phyloP scores from a whole-genome alignment of 2,113 vertebrate species.

The Elgaria multicarinata region DNA sequence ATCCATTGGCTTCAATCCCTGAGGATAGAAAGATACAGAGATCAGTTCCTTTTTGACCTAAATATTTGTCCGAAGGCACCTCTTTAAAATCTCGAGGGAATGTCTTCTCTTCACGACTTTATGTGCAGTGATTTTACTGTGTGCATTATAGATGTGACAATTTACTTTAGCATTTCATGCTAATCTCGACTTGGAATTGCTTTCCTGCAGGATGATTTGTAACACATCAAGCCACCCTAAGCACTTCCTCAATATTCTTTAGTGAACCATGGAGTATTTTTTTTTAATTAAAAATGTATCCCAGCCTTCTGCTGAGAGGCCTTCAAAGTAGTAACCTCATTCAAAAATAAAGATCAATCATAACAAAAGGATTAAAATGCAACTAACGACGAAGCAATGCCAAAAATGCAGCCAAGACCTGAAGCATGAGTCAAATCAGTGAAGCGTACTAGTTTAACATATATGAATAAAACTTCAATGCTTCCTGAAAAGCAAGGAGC shows the following conservation, averaged over 20 bases:
- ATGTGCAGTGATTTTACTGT: neutral
- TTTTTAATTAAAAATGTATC: neutral
- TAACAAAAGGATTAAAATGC: neutral
- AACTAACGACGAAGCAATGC: neutral
- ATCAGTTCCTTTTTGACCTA: neutral
- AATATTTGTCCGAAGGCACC: neutral
- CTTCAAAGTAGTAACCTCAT: neutral
- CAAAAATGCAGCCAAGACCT: neutral
- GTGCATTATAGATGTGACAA: neutral
- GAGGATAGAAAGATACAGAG: constrained; percentile 15
- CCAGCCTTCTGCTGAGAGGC: neutral
- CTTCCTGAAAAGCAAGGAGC: neutral
- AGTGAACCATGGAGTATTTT: neutral
- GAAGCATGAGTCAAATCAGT: neutral
- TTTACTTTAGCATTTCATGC: neutral
- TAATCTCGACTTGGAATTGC: neutral
- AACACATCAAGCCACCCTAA: neutral
- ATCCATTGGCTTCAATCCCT: constrained; percentile 93
- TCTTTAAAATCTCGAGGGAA: neutral
- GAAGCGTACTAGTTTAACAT: neutral
- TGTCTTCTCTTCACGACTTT: neutral
- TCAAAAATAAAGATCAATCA: neutral
- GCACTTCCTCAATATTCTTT: neutral
- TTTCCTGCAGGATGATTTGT: neutral
- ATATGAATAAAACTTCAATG: neutral